Conservation (phyloP, 1,140 invertebrate genomes). For the Tyrophagus putrescentiae region DNA sequence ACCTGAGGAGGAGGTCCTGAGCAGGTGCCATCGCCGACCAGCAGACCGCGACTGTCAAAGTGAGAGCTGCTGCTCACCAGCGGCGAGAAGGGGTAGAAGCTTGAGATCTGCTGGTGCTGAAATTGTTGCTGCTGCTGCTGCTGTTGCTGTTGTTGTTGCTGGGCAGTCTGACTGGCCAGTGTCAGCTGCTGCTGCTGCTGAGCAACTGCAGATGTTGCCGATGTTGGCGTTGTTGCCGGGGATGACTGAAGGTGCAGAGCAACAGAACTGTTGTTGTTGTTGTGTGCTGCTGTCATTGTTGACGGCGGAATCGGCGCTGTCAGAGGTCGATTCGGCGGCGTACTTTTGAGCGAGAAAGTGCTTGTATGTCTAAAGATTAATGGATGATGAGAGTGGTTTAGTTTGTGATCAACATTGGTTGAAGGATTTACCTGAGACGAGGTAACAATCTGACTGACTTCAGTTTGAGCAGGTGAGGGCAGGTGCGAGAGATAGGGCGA, state of each 20-base stretch:
- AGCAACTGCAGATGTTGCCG: neutral
- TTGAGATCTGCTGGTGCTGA: neutral
- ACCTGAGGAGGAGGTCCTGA: neutral
- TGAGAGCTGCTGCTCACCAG: constrained; percentile 2
- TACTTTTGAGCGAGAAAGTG: constrained; percentile 28
- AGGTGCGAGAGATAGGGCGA: constrained; percentile 4
- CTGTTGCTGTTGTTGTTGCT: too few relatives aligned
- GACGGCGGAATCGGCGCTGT: neutral
- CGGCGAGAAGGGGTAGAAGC: neutral
- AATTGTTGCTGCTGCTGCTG: too few relatives aligned
- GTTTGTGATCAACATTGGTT: neutral
- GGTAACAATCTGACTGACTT: neutral
- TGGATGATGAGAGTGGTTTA: neutral
- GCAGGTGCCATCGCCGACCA: too few relatives aligned
- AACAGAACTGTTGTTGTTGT: constrained; percentile 10
- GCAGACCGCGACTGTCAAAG: neutral
- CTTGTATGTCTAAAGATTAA: constrained; percentile 20
- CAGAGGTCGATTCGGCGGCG: constrained; percentile 25
- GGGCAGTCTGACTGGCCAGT: too few relatives aligned
- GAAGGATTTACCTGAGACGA: neutral
- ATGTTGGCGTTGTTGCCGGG: neutral
- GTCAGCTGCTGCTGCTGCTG: neutral
- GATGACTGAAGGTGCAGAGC: neutral
- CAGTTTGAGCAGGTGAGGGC: neutral
- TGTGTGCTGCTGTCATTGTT: constrained; percentile 9